phyloP scores from a whole-genome alignment of 2,888 invertebrate species.

The Clunio marinus region DNA sequence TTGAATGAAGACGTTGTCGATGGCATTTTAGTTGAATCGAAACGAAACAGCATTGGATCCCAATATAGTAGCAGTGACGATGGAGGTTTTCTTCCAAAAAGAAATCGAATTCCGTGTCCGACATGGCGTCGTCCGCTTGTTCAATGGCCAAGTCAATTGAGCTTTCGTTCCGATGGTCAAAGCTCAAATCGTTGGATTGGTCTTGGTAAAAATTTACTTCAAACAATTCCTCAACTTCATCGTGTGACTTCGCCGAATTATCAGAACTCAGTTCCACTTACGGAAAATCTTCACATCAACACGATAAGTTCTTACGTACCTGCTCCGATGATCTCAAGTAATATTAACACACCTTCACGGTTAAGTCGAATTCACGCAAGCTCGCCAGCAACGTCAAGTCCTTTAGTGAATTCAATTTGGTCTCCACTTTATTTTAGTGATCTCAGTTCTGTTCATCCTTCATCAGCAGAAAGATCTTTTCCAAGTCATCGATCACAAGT shows the following conservation, averaged over 20 bases:
- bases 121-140: slow-evolving; percentile 64
- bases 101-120: slow-evolving; percentile 54
- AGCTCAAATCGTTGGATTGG: slow-evolving; percentile 23
- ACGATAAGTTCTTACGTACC: slow-evolving; percentile 46
- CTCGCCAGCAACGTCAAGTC: slow-evolving; percentile 63
- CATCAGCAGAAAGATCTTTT: slow-evolving; percentile 73
- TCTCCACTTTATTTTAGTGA: slow-evolving; percentile 77
- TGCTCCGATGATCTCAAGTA: slow-evolving; percentile 42
- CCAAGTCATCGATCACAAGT: slow-evolving; percentile 71
- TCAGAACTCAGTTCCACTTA: slow-evolving; percentile 49
- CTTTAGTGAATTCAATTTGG: slow-evolving; percentile 61
- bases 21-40: slow-evolving; percentile 43
- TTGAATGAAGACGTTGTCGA: slow-evolving; percentile 50
- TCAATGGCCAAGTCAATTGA: slow-evolving; percentile 62
- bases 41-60: slow-evolving; percentile 57
- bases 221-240: slow-evolving; percentile 42
- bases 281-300: slow-evolving; percentile 47
- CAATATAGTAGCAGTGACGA: slow-evolving; percentile 68
- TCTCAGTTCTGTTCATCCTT: slow-evolving; percentile 79
- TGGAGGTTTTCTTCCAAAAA: slow-evolving; percentile 73
- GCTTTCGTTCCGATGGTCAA: slow-evolving; percentile 59
- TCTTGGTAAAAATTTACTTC: slow-evolving; percentile 41
- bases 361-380: slow-evolving; percentile 59
- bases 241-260: slow-evolving; percentile 47
- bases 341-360: slow-evolving; percentile 50